These are phyloP conservation scores for Plagodis dolabraria DNA, from an alignment of 2,888 invertebrate species.

Conservation along the genomic window DNA sequence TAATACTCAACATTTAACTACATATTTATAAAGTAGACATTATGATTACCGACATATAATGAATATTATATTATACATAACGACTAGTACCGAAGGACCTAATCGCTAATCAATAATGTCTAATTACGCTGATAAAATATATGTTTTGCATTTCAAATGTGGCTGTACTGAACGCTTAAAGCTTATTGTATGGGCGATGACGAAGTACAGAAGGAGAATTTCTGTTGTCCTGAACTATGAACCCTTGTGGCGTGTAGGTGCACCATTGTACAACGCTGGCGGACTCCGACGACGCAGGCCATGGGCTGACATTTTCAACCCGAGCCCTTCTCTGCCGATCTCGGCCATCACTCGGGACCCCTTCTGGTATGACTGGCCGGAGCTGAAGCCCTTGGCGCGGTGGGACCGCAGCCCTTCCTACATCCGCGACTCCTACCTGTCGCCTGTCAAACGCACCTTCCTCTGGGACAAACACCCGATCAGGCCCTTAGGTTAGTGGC, in stretches of 20 bases:
- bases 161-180: conserved; percentile 45
- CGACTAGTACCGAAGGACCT: conserved; percentile 18
- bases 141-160: conserved; percentile 18
- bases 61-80: too few relatives aligned
- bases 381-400: conserved; percentile 90
- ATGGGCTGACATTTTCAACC: conserved; percentile 90
- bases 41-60: background rate
- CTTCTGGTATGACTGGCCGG: conserved; percentile 95
- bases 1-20: too few relatives aligned
- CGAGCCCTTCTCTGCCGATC: conserved; percentile 90
- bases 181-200: conserved; percentile 67
- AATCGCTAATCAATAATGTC: conserved; percentile 13
- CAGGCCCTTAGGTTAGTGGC: conserved; percentile 94
- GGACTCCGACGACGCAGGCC: conserved; percentile 85
- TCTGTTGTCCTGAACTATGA: conserved; percentile 71
- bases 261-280: conserved; percentile 89
- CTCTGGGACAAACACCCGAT: conserved; percentile 96
- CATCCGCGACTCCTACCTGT: conserved; percentile 94
- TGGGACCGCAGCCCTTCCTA: conserved; percentile 90
- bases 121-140: conserved; percentile 6
- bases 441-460: conserved; percentile 95
- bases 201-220: conserved; percentile 60
- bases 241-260: conserved; percentile 81
- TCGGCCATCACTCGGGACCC: conserved; percentile 94
- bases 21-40: too few relatives aligned